Base-by-base conservation (phyloP, 2,113 vertebrate species). In the Hylia prasina region DNA sequence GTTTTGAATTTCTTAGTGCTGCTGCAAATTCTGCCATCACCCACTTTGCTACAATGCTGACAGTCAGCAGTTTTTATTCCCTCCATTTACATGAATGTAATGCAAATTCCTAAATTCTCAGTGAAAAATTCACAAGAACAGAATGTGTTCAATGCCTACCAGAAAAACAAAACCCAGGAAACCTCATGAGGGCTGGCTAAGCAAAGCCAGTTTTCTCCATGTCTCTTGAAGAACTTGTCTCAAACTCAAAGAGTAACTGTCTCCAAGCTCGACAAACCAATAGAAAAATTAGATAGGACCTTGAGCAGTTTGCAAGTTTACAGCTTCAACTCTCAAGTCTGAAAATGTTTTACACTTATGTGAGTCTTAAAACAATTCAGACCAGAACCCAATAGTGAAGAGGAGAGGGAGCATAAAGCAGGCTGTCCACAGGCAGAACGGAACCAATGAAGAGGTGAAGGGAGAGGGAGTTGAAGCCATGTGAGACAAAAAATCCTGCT, bases 21-120 rank as follows among this genome's bases (percentile, higher is more conserved):
- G 64, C 25, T 87, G 50, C 72, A 65, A 87, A 44, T 87, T 40
- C 16, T 65, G 81, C 72, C 82, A 93, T 22, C 33, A 47, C 1
- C 8, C 57, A 44, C 17, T 65, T 87, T 77, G 45, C 42, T 77
- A 63, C 84, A 91, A 3, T 33, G 12, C 57, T 81, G 54, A 82
- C 66, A 25, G 50, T 9, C 42, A 70, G 35, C 42, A 77, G 42
- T 22, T 92, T 84, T 79, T 27, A 70, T 39, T 87, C 79, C 63
- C 66, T 76, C 63, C 4, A 8, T 21, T 21, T n/a, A 78, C 33
- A 18, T 0, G 0, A 73, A 2, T 1, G 1, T 18, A 82, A 78
- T 7, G 18, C 51, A 73, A 83, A 86, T 72, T 40, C 61, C 39
- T n/a, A 64, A 64, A 65, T 70, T 75, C 35, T 16, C 9, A 78